Conservation (phyloP, 2,888 invertebrate genomes). For the Diadegma fenestrale region DNA sequence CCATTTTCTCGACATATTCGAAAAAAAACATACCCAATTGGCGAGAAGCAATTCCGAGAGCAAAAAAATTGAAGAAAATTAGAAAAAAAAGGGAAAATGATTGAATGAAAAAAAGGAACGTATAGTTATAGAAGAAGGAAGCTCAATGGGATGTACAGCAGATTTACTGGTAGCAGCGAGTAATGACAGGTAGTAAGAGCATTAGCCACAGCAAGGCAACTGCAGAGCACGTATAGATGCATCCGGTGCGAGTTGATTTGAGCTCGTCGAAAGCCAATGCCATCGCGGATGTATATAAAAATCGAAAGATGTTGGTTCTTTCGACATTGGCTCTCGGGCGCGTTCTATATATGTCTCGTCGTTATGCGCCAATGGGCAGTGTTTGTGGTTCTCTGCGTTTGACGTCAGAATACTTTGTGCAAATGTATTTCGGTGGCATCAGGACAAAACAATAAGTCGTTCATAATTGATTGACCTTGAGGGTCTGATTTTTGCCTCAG, state of each 20-base stretch:
- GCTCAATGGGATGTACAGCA: conserved; percentile 60
- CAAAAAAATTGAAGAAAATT: background rate
- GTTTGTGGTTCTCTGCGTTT: background rate
- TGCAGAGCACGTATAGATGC: conserved; percentile 61
- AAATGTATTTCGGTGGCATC: conserved; percentile 11
- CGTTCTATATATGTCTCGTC: conserved; percentile 63
- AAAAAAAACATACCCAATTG: background rate
- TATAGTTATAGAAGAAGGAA: conserved; percentile 12
- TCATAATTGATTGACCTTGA: background rate
- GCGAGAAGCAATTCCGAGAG: background rate
- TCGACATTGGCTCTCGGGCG: conserved; percentile 47
- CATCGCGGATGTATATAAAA: conserved; percentile 64
- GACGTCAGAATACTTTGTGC: too few relatives aligned
- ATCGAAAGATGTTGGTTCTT: conserved; percentile 62
- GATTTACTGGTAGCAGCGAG: conserved; percentile 62
- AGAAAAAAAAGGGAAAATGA: conserved; percentile 17
- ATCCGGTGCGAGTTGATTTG: conserved; percentile 65
- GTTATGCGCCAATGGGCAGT: conserved; percentile 54
- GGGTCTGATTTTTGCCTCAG: background rate
- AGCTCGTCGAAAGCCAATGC: conserved; percentile 39
- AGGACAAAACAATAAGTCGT: background rate
- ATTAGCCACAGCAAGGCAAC: conserved; percentile 50
- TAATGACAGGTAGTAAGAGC: conserved; percentile 68
- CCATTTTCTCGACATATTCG: too few relatives aligned
- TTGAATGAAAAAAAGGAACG: conserved; percentile 6